Evolutionary conservation across 2,113 vertebrate genomes (phyloP).

Genomic region (Lophura nycthemera): DNA sequence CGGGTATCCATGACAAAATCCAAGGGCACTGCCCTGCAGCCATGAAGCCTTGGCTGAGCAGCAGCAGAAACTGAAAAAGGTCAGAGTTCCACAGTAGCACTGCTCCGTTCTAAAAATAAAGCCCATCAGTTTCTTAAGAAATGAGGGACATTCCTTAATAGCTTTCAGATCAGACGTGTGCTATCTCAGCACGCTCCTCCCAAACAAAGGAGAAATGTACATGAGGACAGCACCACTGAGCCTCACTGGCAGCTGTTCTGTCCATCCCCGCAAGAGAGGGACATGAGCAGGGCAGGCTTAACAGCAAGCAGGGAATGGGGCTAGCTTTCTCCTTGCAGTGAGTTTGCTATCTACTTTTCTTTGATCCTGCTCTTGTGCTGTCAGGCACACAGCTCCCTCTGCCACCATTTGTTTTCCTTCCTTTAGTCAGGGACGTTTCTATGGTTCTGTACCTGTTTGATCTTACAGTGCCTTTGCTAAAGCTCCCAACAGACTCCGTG

Average conservation of each 20-base stretch:
- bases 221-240: neutral
- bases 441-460: neutral
- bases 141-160: neutral
- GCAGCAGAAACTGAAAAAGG: neutral
- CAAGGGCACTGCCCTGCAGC: slow-evolving; percentile 38
- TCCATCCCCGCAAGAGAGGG: neutral
- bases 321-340: neutral
- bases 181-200: neutral
- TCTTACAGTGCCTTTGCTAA: neutral
- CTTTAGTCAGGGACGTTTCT: neutral
- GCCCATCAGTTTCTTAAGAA: neutral
- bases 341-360: neutral
- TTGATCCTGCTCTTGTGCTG: neutral
- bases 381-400: neutral
- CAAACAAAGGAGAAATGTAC: neutral
- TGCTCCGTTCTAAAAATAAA: slow-evolving; percentile 11
- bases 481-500: neutral
- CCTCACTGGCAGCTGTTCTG: neutral
- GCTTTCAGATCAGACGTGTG: neutral
- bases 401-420: neutral
- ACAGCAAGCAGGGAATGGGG: neutral
- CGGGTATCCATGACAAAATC: slow-evolving; percentile 49
- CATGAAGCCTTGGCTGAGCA: neutral
- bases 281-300: neutral
- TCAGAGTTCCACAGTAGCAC: neutral